A percentile compares a stretch with the other conserved stretches of the same genome.
Evolutionary conservation across 2,888 invertebrate genomes (phyloP).

Genomic region (Coecobrya sp.): DNA sequence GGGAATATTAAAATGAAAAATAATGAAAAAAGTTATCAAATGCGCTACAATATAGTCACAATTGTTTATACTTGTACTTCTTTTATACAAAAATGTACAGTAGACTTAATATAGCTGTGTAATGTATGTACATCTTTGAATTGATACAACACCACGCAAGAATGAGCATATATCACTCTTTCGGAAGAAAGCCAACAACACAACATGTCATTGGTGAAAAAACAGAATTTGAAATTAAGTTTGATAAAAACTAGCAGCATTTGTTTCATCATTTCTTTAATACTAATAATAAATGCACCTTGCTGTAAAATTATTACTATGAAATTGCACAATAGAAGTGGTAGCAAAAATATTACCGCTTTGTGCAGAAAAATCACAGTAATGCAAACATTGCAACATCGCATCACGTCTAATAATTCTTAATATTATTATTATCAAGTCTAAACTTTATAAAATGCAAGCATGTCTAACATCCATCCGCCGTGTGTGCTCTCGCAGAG

Average conservation of each 20-base stretch:
- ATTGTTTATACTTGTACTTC: background rate
- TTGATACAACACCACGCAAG: background rate
- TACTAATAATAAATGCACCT: background rate
- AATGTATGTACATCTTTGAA: background rate
- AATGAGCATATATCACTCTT: background rate
- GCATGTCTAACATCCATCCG: background rate
- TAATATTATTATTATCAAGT: background rate
- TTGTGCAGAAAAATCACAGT: background rate
- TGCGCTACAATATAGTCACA: background rate
- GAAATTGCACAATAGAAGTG: background rate
- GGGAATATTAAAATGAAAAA: constrained; percentile 65
- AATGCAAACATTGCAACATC: constrained; percentile 12
- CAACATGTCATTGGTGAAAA: constrained; percentile 53
- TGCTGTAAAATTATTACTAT: background rate
- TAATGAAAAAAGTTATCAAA: constrained; percentile 57
- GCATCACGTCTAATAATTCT: constrained; percentile 28
- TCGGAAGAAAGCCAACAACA: constrained; percentile 30
- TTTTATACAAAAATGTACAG: background rate
- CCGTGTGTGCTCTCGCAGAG: background rate
- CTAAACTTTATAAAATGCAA: constrained; percentile 19
- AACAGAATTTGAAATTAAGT: constrained; percentile 62
- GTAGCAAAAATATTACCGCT: constrained; percentile 9
- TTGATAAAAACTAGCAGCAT: constrained; percentile 45
- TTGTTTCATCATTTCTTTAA: background rate
- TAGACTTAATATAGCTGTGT: no score